A percentile compares a stretch with the other conserved stretches of the same genome.
Conservation (phyloP, 2,888 invertebrate genomes). For the Vanessa cardui region DNA sequence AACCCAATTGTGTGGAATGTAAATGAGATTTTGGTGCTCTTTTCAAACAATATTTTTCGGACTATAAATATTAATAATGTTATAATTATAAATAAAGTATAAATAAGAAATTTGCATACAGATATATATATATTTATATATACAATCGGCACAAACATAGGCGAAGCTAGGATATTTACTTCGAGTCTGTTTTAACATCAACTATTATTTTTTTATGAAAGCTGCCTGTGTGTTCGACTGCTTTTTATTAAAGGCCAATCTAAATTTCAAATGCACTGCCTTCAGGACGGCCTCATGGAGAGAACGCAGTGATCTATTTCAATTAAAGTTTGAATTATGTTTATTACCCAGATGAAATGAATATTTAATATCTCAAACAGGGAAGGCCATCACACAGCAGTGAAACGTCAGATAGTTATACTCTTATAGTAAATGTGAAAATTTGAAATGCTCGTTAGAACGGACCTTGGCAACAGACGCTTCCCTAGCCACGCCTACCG, state of each 20-base stretch:
- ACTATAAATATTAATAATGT: conserved; percentile 20
- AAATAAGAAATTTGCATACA: conserved; percentile 19
- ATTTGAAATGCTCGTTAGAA: too few relatives aligned
- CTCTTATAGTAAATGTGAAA: too few relatives aligned
- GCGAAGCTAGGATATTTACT: conserved; percentile 12
- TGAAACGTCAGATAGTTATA: too few relatives aligned
- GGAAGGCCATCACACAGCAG: too few relatives aligned
- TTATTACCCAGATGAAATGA: too few relatives aligned
- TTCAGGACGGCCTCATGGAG: too few relatives aligned
- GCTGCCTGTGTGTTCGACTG: neutral
- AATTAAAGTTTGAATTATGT: too few relatives aligned
- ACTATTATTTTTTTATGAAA: neutral
- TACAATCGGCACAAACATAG: conserved; percentile 13
- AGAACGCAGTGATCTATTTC: too few relatives aligned
- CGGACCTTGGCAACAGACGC: neutral
- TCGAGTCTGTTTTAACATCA: neutral
- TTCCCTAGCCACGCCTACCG: conserved; percentile 9
- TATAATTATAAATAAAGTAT: conserved; percentile 3
- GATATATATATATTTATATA: conserved; percentile 1
- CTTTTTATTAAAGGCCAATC: neutral
- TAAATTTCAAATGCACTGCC: too few relatives aligned
- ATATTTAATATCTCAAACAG: too few relatives aligned
- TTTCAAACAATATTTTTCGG: conserved; percentile 22
- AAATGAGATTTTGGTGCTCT: conserved; percentile 36
- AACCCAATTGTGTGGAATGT: conserved; percentile 42